These are phyloP conservation scores for Iphiclides podalirius DNA, from an alignment of 2,888 invertebrate species.

Conservation along the genomic window DNA sequence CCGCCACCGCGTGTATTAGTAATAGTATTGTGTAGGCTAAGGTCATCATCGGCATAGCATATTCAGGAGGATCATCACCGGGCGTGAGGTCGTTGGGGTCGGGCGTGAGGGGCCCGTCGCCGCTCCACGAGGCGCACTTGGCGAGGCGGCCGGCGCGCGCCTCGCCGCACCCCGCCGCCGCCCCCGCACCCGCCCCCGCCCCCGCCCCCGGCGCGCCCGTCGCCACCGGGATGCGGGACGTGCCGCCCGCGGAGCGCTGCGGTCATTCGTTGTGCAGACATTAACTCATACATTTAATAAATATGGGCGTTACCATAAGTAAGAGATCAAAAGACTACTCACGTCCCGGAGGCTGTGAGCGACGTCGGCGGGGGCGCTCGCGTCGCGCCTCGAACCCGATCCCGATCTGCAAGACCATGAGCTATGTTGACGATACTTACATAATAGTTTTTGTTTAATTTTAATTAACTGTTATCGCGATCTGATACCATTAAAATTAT, in stretches of 20 bases:
- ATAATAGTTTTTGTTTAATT: too few relatives aligned
- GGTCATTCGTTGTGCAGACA: too few relatives aligned
- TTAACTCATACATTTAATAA: too few relatives aligned
- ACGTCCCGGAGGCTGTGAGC: conserved; percentile 66
- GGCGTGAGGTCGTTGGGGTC: conserved; percentile 76
- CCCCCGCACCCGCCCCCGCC: conserved; percentile 1
- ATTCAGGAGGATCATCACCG: conserved; percentile 47
- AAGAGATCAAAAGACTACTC: too few relatives aligned
- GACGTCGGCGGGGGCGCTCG: conserved; percentile 56
- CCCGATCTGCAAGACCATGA: conserved; percentile 35
- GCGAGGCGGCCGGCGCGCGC: conserved; percentile 79
- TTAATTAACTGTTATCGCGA: too few relatives aligned
- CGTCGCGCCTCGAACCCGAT: conserved; percentile 41
- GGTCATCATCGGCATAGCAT: not conserved
- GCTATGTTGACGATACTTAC: not conserved
- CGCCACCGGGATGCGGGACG: conserved; percentile 66
- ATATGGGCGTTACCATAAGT: too few relatives aligned
- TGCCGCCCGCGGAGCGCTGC: conserved; percentile 58
- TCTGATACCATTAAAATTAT: too few relatives aligned
- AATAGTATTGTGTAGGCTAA: too few relatives aligned
- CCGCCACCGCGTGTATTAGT: too few relatives aligned
- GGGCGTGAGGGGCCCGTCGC: conserved; percentile 59
- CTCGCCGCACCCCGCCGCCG: conserved; percentile 37
- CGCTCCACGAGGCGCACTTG: conserved; percentile 87
- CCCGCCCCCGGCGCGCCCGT: conserved; percentile 35